These are phyloP conservation scores for Spheniscus mendiculus DNA, from an alignment of 2,113 vertebrate species.

Conservation along the genomic window DNA sequence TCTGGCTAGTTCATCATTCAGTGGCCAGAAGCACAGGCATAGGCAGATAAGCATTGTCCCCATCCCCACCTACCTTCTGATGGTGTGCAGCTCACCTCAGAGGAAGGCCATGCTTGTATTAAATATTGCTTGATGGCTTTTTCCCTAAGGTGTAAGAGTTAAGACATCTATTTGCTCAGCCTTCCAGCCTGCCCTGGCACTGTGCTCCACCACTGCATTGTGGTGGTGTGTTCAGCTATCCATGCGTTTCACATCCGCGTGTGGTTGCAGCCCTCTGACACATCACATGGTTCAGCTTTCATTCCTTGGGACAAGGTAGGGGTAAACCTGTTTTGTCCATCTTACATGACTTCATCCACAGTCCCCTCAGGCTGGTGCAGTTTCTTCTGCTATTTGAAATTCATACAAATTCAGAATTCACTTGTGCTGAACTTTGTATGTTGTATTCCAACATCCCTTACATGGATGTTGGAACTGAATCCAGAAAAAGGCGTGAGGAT, in stretches of 20 bases:
- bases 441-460: background rate
- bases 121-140: background rate
- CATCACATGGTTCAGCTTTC: background rate
- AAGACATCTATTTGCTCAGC: background rate
- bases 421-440: background rate
- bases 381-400: background rate
- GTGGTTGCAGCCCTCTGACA: background rate
- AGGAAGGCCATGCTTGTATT: background rate
- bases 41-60: fast-evolving
- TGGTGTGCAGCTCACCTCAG: background rate
- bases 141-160: background rate
- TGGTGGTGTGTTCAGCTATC: background rate
- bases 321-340: background rate
- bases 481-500: background rate
- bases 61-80: background rate
- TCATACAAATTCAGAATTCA: background rate
- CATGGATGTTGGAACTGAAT: background rate
- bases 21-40: background rate
- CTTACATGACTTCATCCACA: background rate
- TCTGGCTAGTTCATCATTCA: background rate
- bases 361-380: background rate
- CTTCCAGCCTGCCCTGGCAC: fast-evolving
- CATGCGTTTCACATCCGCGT: fast-evolving
- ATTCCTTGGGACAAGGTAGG: background rate
- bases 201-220: background rate